These are phyloP conservation scores for Oxyura jamaicensis DNA, from an alignment of 2,113 vertebrate species.

Conservation along the genomic window DNA sequence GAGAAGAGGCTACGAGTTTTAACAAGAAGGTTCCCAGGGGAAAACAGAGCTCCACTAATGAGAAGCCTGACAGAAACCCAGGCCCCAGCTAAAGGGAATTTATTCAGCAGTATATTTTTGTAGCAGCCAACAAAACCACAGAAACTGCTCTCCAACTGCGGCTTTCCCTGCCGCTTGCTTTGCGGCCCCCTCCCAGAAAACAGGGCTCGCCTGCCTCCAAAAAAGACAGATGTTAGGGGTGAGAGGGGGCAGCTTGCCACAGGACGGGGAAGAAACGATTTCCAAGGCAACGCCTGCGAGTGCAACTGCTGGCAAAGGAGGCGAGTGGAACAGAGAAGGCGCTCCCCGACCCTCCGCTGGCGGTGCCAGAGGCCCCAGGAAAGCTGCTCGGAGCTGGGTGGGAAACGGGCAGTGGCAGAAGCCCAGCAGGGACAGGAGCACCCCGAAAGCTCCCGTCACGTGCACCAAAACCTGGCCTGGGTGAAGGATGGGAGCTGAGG, in stretches of 20 bases:
- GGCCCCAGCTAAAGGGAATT: neutral
- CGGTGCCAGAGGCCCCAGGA: neutral
- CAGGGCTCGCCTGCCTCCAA: neutral
- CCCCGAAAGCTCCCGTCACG: neutral
- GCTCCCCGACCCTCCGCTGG: neutral
- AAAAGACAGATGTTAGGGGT: neutral
- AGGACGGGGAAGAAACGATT: neutral
- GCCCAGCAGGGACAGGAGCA: neutral
- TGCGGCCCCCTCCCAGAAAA: neutral
- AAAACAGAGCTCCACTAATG: conserved; percentile 18
- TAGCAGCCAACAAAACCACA: conserved; percentile 8
- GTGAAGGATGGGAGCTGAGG: neutral
- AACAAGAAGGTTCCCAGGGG: conserved; percentile 6
- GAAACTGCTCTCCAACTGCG: neutral
- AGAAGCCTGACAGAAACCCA: neutral
- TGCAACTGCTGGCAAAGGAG: neutral
- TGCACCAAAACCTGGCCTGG: neutral
- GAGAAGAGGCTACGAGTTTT: neutral
- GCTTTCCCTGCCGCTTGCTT: neutral
- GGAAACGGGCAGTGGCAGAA: neutral
- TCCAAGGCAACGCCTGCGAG: neutral
- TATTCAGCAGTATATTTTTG: neutral
- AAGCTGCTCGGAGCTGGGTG: neutral
- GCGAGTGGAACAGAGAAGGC: neutral
- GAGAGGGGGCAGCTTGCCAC: neutral